Conservation (phyloP, 2,888 invertebrate species). For the Acrocera orbiculus region DNA sequence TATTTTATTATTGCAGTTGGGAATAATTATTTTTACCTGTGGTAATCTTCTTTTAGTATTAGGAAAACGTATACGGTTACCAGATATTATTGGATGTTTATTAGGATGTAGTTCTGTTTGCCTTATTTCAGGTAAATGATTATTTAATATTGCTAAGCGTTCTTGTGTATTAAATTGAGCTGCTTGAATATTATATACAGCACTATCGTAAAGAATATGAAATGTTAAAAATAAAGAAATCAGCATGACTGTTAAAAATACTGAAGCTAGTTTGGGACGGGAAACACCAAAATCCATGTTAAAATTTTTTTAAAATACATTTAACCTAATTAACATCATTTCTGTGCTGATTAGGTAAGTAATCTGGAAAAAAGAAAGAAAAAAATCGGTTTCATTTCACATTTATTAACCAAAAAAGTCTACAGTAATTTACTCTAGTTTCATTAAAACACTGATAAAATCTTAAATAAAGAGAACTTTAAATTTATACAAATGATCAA, state of each 20-base stretch:
- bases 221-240: conserved; percentile 69
- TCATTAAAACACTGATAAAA: no score
- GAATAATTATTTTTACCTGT: conserved; percentile 27
- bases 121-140: conserved; percentile 23
- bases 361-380: no score
- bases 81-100: conserved; percentile 31
- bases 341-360: no score
- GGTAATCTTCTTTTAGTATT: conserved; percentile 45
- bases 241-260: conserved; percentile 58
- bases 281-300: conserved; percentile 73
- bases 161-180: conserved; percentile 42
- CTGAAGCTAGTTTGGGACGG: conserved; percentile 65
- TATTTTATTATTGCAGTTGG: neutral
- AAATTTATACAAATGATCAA: no score
- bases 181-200: conserved; percentile 60
- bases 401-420: no score
- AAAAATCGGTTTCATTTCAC: no score
- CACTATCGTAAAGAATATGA: conserved; percentile 71
- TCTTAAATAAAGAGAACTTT: no score
- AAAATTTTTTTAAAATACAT: no score
- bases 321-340: no score
- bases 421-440: no score
- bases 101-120: conserved; percentile 21
- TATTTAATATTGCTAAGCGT: conserved; percentile 26
- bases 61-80: conserved; percentile 39